Evolutionary conservation across 2,888 invertebrate species (phyloP), one percentile per base, ranked within the genome.

Genomic region (Drosophila colorata): DNA sequence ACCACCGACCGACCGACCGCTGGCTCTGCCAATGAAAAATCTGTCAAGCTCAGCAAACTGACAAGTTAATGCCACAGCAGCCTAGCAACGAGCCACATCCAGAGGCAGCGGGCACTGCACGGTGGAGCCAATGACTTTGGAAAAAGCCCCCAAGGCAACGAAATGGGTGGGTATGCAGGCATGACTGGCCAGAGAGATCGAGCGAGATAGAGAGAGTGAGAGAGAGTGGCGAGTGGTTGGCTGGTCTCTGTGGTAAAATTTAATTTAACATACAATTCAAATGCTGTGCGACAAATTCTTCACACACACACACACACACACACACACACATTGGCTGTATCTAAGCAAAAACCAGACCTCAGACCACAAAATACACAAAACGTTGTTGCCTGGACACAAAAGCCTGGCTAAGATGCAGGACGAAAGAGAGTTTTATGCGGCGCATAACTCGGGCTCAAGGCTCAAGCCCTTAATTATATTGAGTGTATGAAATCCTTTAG

Each of bases 381-480:
- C 77, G 84, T 86, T 83, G 84, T 86, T 83, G 86, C 87, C 79
- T 49, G 87, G 78, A 81, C 74, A 84, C 81, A 74, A 73, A 76
- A 58, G 51, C 43, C 51, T 20, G 25, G 35, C 20, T 20, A 38
- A 37, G 53, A 6, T 33, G 20, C 58, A 49, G 60, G 20, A 53
- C 18, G 16, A 41, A 28, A 8, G 47, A 11, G 41, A 20, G n/a
- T 51, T 48, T 57, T 52, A 66, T 59, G 38, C 44, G 55, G 46
- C 56, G 52, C 69, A 66, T 72, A 71, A 70, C 76, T 80, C 70
- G 61, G 77, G 66, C 80, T 80, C 74, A 82, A 79, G 71, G 72
- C 78, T 80, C 82, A 82, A 90, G 80, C 87, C 89, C 85, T 90
- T 90, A 90, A 90, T 90, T 90, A 89, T 89, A 90, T 90, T 89